Evolutionary conservation across 2,888 invertebrate species (phyloP).

Genomic region (Cynaeus angustus): DNA sequence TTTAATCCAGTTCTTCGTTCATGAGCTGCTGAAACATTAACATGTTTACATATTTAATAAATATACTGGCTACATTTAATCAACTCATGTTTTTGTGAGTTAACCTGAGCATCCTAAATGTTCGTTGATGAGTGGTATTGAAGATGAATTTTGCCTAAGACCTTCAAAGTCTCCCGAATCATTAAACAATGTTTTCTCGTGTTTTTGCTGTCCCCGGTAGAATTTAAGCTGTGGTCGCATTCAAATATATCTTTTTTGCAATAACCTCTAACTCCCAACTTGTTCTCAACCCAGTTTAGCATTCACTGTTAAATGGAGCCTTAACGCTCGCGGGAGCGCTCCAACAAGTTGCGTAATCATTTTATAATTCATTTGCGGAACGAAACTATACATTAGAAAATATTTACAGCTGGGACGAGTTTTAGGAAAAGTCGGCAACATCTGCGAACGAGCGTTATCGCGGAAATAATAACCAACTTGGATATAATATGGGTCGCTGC

Average conservation of each 20-base stretch:
- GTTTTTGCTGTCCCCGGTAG: neutral
- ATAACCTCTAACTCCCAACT: neutral
- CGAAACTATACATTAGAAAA: constrained; percentile 36
- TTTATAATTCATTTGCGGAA: constrained; percentile 40
- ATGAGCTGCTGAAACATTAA: no score
- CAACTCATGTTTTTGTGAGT: no score
- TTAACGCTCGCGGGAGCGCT: constrained; percentile 29
- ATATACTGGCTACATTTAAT: no score
- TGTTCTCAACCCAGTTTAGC: constrained; percentile 13
- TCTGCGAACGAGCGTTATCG: constrained; percentile 39
- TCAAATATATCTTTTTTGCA: neutral
- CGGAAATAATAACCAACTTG: constrained; percentile 34
- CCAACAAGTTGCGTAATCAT: constrained; percentile 39
- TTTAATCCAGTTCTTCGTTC: no score
- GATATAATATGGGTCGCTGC: constrained; percentile 17
- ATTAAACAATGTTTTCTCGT: neutral
- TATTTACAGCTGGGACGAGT: constrained; percentile 32
- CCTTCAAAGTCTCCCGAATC: neutral
- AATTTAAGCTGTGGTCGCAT: neutral
- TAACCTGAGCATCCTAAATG: no score
- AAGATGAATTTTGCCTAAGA: no score
- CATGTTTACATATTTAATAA: no score
- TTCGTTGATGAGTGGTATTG: no score
- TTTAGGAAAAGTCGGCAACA: constrained; percentile 33
- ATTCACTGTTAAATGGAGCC: constrained; percentile 16